Evolutionary conservation across 2,888 invertebrate species (phyloP), one percentile per base, ranked within the genome.

Genomic region (Melangyna quadrimaculata): DNA sequence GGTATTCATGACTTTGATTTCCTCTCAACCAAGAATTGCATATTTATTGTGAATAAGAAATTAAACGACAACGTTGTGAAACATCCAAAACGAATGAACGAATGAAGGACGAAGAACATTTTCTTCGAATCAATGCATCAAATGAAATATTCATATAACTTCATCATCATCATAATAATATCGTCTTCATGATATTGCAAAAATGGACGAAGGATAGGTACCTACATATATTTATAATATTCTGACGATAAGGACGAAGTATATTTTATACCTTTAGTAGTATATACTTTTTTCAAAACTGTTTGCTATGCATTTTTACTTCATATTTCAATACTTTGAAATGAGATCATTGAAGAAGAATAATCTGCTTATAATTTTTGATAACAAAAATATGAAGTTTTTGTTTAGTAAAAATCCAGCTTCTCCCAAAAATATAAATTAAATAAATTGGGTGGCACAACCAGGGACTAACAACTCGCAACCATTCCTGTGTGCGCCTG

Each of bases 71-170:
- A 24, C 37, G 74, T 32, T 22, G 19, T 22, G 19, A 2, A 37
- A 22, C 35, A 43, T 9, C 32, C 17, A 40, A 63, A n/a, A n/a
- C n/a, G n/a, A n/a, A 22, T 0, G 10, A 24, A 24, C 14, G 48
- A 65, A 19, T 24, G 27, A 19, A 45, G 19, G 51, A 51, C n/a
- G 67, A 48, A 29, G 10, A 67, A 51, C 48, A 48, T 35, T 51
- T 67, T 48, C 48, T 51, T 43, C 40, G 74, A 74, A 83, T 74
- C 78, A 74, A 63, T 78, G 78, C 83, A 78, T 40, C 57, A 29
- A 48, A 27, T 83, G 83, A 83, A 83, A 83, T 83, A 83, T 83
- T 78, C 70, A 83, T 83, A 73, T 78, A 70, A 59, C 77, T 77
- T 81, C 69, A 70, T 51, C 77, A 48, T 61, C 24, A 14, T 51